Evolutionary conservation across 1,140 invertebrate species (phyloP).

Genomic region (Pseudomyrmex dendroicus): DNA sequence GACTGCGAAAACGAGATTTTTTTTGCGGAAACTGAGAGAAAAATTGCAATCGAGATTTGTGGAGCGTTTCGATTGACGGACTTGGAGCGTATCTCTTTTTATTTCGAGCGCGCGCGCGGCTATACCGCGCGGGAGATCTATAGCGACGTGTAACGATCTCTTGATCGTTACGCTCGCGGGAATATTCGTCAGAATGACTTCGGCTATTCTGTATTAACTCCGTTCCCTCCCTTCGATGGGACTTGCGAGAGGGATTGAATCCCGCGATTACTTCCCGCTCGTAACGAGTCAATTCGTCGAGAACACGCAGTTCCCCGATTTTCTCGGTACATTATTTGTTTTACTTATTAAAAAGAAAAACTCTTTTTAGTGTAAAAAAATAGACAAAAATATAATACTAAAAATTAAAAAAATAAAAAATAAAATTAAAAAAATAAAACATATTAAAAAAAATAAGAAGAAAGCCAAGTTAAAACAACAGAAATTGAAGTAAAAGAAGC

Average conservation of each 20-base stretch:
- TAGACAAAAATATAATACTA: no score
- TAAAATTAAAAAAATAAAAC: no score
- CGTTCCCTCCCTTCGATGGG: background rate
- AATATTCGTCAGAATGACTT: conserved; percentile 31
- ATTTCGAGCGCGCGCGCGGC: conserved; percentile 3
- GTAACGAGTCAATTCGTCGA: no score
- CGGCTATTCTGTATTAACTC: conserved; percentile 34
- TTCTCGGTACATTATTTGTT: no score
- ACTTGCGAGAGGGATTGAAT: conserved; percentile 4
- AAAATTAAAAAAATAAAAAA: no score
- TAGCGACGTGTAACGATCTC: conserved; percentile 44
- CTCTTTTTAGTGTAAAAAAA: no score
- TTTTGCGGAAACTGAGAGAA: conserved; percentile 48
- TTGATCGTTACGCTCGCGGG: conserved; percentile 53
- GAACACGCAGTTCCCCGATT: no score
- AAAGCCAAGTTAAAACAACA: no score
- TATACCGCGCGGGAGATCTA: conserved; percentile 20
- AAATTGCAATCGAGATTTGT: conserved; percentile 68
- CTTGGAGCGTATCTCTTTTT: conserved; percentile 30
- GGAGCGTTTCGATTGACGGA: conserved; percentile 59
- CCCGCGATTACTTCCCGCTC: background rate
- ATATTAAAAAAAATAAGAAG: no score
- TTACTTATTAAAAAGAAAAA: no score
- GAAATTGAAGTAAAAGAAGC: no score
- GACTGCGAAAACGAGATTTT: conserved; percentile 60